Evolutionary conservation across 1,140 invertebrate species (phyloP).

Genomic region (Lethrus apterus): DNA sequence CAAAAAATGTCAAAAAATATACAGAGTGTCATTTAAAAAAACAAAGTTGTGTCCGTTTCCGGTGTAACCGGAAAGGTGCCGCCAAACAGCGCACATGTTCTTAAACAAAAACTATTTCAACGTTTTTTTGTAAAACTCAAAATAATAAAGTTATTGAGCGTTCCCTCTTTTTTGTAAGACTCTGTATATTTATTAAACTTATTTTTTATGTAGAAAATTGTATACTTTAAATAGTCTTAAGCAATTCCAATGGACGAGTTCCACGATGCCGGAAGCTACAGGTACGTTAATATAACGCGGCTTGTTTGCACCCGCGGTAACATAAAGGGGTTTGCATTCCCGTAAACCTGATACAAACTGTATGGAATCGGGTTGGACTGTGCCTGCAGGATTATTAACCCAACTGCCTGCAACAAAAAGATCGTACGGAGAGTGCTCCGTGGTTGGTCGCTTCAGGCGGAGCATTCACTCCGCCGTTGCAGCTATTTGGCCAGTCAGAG

Average conservation of each 20-base stretch:
- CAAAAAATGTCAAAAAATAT: too few relatives aligned
- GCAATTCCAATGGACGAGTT: constrained; percentile 9
- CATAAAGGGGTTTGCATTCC: constrained; percentile 12
- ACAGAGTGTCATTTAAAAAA: too few relatives aligned
- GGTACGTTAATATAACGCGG: constrained; percentile 13
- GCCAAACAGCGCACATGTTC: too few relatives aligned
- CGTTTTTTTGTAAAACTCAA: too few relatives aligned
- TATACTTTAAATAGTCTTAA: constrained; percentile 13
- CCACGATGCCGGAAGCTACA: constrained; percentile 9
- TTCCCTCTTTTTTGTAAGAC: too few relatives aligned
- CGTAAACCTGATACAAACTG: constrained; percentile 12
- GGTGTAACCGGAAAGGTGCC: too few relatives aligned
- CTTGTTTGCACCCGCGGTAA: constrained; percentile 12
- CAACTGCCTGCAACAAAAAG: constrained; percentile 14
- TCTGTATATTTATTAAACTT: too few relatives aligned
- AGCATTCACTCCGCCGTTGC: constrained; percentile 11
- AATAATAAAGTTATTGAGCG: too few relatives aligned
- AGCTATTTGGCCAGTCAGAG: constrained; percentile 12
- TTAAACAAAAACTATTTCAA: too few relatives aligned
- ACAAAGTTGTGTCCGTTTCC: too few relatives aligned
- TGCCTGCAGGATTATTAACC: constrained; percentile 14
- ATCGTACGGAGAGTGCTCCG: constrained; percentile 11
- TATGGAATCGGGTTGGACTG: constrained; percentile 13
- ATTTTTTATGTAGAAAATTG: too few relatives aligned
- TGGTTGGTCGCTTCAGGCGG: constrained; percentile 11